phyloP scores from a whole-genome alignment of 2,888 invertebrate genomes.

The Argyresthia goedartella region DNA sequence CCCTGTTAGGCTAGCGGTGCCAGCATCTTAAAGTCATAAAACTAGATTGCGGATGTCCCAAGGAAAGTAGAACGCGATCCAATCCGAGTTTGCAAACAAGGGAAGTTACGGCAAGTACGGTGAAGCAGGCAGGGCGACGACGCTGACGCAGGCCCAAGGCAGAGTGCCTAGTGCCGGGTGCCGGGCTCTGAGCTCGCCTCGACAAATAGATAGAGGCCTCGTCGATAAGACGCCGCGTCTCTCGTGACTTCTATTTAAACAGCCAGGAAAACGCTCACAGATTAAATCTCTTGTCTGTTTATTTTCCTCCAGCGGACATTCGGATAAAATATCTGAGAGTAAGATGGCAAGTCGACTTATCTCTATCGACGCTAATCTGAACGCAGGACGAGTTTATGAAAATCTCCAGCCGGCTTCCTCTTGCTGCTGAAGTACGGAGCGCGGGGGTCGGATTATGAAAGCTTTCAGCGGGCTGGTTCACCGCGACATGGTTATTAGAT shows the following conservation, averaged over 20 bases:
- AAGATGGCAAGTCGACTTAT: constrained; percentile 52
- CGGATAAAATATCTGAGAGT: constrained; percentile 39
- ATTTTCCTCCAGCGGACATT: constrained; percentile 47
- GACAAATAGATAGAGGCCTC: constrained; percentile 49
- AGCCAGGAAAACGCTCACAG: constrained; percentile 58
- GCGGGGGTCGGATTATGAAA: constrained; percentile 47
- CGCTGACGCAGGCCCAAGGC: constrained; percentile 15
- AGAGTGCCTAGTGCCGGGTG: constrained; percentile 8
- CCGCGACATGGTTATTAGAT: constrained; percentile 55
- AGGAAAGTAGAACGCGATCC: constrained; percentile 65
- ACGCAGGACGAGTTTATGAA: constrained; percentile 46
- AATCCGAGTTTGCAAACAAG: constrained; percentile 70
- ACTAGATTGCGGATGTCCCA: constrained; percentile 61
- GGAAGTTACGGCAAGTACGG: constrained; percentile 48
- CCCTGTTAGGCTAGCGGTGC: constrained; percentile 35
- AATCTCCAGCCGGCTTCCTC: constrained; percentile 22
- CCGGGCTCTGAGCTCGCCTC: constrained; percentile 19
- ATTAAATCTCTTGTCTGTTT: constrained; percentile 59
- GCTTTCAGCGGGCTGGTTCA: constrained; percentile 32
- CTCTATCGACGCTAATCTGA: constrained; percentile 50
- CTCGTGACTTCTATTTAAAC: constrained; percentile 64
- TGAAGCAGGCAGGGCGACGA: constrained; percentile 21
- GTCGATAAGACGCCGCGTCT: constrained; percentile 58
- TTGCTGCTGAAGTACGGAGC: constrained; percentile 28
- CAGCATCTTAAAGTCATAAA: constrained; percentile 64